phyloP scores from a whole-genome alignment of 2,888 invertebrate species.

The Cephus sareptanus region DNA sequence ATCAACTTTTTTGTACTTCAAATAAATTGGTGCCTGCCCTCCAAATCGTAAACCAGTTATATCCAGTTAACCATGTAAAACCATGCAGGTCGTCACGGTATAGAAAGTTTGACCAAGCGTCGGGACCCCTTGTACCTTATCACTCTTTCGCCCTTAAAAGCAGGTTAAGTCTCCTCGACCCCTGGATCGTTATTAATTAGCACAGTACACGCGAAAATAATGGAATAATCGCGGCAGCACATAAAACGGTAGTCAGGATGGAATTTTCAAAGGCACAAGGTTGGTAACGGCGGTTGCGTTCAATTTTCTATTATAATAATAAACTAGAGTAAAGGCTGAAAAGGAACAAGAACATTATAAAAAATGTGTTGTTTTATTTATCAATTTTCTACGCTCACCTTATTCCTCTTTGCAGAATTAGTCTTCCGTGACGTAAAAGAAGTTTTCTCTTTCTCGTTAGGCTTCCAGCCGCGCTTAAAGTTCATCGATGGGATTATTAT shows the following conservation, averaged over 20 bases:
- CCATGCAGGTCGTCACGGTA: neutral
- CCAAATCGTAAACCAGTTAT: neutral
- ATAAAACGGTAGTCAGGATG: neutral
- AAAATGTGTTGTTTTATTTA: neutral
- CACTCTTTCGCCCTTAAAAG: neutral
- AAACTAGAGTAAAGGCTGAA: neutral
- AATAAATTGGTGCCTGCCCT: no score
- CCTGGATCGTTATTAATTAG: neutral
- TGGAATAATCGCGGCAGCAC: neutral
- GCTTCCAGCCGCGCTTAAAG: neutral
- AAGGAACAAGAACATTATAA: neutral
- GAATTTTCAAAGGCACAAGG: neutral
- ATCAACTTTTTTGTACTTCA: no score
- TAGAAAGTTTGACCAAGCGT: neutral
- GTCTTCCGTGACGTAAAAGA: conserved; percentile 24
- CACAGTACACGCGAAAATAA: neutral
- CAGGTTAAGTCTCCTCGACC: neutral
- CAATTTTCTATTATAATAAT: neutral
- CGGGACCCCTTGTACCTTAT: neutral
- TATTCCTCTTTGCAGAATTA: neutral
- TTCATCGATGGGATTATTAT: neutral
- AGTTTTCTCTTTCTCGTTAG: conserved; percentile 7
- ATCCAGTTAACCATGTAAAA: neutral
- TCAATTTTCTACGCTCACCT: neutral
- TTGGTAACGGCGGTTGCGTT: neutral